Evolutionary conservation across 1,140 invertebrate genomes (phyloP), one percentile per base, ranked within the genome.

Genomic region (Drosophila lini): DNA sequence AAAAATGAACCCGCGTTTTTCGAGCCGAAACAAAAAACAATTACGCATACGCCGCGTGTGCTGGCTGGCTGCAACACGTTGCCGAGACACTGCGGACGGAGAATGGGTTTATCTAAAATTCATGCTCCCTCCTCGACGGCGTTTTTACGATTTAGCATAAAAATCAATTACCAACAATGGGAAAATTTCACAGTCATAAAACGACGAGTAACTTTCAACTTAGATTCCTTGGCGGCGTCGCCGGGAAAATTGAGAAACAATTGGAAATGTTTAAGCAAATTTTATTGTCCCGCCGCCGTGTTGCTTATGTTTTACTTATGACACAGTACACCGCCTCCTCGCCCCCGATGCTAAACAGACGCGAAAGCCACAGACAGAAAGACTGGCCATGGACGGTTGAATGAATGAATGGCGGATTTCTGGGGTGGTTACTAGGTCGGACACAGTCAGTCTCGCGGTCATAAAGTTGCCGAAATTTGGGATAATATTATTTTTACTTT

Each of bases 161-260:
- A 88, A 88, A 88, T 88, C 83, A 88, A 88, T 88, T 88, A 89
- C 83, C 83, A 88, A 88, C 83, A 88, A 88, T 88, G 83, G 71
- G 71, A 83, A 83, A 83, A 88, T 88, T 88, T 88, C 80, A 60
- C 83, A 88, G 77, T 52, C 83, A 89, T 88, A 89, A 88, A 88
- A 88, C 85, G 69, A 68, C 71, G 73, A 74, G 60, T 65, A 82
- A 82, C 83, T 83, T 83, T 68, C 61, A 38, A 44, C 59, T 56
- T 50, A 60, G 45, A 47, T 53, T 55, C 55, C 50, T 25, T 45
- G n/a, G 41, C 19, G 42, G 31, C 57, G 32, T 45, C 45, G 41
- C 40, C 28, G n/a, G 53, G 53, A 88, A 47, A 86, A 88, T 86
- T 83, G 80, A 88, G 82, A 88, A 86, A 88, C 71, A 77, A 86